Base-by-base conservation (phyloP, 2,888 invertebrate species). In the Melolontha melolontha region DNA sequence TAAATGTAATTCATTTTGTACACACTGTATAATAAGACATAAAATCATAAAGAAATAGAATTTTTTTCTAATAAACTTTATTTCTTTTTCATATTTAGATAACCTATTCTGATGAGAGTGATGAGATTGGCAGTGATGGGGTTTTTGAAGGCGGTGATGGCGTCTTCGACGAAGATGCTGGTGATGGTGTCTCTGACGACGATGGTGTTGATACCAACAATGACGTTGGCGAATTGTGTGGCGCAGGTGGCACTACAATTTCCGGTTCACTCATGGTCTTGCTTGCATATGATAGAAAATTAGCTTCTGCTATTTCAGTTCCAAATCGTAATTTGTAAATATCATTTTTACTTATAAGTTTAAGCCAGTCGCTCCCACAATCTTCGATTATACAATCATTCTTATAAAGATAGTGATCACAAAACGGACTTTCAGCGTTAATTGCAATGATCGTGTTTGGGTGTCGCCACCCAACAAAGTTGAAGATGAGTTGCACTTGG, bases 11-110 rank as follows among this genome's bases (percentile, higher is more conserved):
- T 57, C 57, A 57, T 57, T 57, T 57, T 57, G 57, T 57, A 57
- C 57, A 57, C 57, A 57, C 57, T 40, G 57, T 57, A 57, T 40
- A 57, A 57, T 57, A 57, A 59, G 40, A 59, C 41, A 59, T 39
- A 59, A 59, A 59, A 59, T 59, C 44, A 59, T 59, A 59, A 59
- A 59, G 44, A 59, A 59, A 59, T 42, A 44, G 59, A 59, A 59
- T 59, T 59, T 59, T 59, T 59, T 59, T 52, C 59, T 59, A 59
- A 42, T 59, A 59, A 59, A 59, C 59, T 59, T 59, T 59, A 59
- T 59, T 59, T 57, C 57, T 39, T 57, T n/a, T n/a, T n/a, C n/a
- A n/a, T n/a, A n/a, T 57, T 57, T 57, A 57, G 40, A 41, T 52
- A 22, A 52, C 52, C 27, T 52, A 52, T 52, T 52, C 52, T n/a